Conservation (phyloP, 2,797 vertebrate genomes). For the Mareca penelope region DNA sequence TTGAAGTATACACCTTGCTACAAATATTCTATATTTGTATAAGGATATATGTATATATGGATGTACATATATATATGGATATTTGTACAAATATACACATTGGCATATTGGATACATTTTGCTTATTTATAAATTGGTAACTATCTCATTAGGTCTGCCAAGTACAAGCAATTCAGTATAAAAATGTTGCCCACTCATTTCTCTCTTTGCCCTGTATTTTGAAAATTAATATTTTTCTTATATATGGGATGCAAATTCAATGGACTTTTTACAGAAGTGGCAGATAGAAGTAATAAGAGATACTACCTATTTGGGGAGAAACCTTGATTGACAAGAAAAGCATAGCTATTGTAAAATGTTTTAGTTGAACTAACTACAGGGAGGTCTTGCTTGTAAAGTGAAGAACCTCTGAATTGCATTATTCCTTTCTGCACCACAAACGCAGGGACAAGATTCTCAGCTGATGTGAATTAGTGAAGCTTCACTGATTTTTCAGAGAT, state of each 20-base stretch:
- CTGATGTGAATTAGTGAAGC: background rate
- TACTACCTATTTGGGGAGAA: background rate
- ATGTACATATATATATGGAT: background rate
- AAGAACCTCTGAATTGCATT: background rate
- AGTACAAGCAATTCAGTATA: background rate
- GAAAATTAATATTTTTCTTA: background rate
- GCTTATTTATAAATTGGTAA: background rate
- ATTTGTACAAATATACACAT: background rate
- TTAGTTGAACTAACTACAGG: background rate
- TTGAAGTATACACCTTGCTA: background rate
- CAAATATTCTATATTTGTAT: background rate
- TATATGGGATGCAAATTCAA: background rate
- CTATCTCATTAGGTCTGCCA: background rate
- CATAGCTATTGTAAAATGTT: background rate
- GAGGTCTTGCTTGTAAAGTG: background rate
- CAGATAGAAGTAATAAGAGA: background rate
- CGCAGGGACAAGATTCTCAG: background rate
- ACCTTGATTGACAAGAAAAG: slow-evolving; percentile 15
- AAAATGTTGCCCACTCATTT: background rate
- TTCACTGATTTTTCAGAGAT: background rate
- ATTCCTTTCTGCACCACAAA: background rate
- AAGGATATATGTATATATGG: background rate
- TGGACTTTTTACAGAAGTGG: background rate
- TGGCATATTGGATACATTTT: background rate
- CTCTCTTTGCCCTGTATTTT: background rate